These are phyloP conservation scores for Machimus atricapillus DNA, from an alignment of 2,888 invertebrate genomes.

Conservation along the genomic window DNA sequence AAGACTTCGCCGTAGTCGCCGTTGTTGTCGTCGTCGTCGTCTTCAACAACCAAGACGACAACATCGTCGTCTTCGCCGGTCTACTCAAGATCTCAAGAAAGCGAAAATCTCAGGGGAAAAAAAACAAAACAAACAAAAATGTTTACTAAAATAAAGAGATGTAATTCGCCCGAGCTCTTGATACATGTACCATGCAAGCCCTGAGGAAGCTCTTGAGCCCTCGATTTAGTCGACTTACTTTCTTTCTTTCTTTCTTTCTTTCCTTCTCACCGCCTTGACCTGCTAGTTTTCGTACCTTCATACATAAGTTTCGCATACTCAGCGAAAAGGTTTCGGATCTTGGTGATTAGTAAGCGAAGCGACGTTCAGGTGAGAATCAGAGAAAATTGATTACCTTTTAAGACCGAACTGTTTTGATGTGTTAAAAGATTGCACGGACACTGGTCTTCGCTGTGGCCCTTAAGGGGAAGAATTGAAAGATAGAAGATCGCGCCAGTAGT, in stretches of 20 bases:
- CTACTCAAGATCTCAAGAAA: slow-evolving; percentile 18
- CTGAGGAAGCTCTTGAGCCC: not conserved
- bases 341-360: not conserved
- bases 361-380: slow-evolving; percentile 6
- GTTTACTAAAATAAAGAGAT: slow-evolving; percentile 28
- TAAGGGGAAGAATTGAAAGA: not conserved
- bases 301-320: not conserved
- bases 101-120: slow-evolving; percentile 1
- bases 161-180: slow-evolving; percentile 5
- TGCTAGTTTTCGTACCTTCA: not conserved
- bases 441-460: not conserved
- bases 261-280: not conserved
- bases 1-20: not conserved
- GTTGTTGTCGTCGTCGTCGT: not conserved
- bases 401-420: slow-evolving; percentile 15
- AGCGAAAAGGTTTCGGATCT: not conserved
- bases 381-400: slow-evolving; percentile 20
- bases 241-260: not conserved
- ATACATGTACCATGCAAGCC: not conserved
- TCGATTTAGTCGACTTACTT: not conserved
- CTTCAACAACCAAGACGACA: not conserved
- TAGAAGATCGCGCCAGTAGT: not conserved
- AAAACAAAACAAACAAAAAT: slow-evolving; percentile 11
- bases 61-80: not conserved
- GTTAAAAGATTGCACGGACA: not conserved